Evolutionary conservation across 2,888 invertebrate species (phyloP).

Genomic region (Mythimna pallens): DNA sequence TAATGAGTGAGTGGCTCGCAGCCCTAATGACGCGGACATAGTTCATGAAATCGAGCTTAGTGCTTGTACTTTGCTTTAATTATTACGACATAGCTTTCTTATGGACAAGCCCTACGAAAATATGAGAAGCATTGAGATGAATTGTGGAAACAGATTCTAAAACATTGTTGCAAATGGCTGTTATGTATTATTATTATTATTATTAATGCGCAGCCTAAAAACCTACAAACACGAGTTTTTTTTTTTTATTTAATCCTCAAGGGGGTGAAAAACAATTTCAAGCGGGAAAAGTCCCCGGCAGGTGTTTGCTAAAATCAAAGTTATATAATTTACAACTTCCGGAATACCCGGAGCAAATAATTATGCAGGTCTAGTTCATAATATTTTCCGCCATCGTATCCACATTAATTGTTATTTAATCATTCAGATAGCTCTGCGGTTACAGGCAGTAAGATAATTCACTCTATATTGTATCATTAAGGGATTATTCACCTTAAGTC

Average conservation of each 20-base stretch:
- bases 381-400: conserved; percentile 42
- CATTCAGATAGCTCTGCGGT: conserved; percentile 50
- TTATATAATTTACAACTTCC: conserved; percentile 14
- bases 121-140: conserved; percentile 32
- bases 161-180: conserved; percentile 4
- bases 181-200: no score
- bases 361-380: conserved; percentile 21
- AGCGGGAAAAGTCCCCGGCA: background rate
- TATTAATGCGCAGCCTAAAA: no score
- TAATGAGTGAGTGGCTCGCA: conserved; percentile 84
- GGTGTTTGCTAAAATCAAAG: background rate
- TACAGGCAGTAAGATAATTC: conserved; percentile 47
- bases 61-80: conserved; percentile 69
- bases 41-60: conserved; percentile 78
- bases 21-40: conserved; percentile 85
- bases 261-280: background rate
- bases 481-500: conserved; percentile 49
- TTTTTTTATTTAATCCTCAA: no score
- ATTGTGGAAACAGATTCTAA: conserved; percentile 15
- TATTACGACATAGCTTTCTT: conserved; percentile 71
- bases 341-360: conserved; percentile 17
- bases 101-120: conserved; percentile 35
- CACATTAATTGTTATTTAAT: conserved; percentile 66
- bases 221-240: no score
- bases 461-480: conserved; percentile 58